Base-by-base conservation (phyloP, 1,140 invertebrate genomes). In the Rhyacophila brunnea region DNA sequence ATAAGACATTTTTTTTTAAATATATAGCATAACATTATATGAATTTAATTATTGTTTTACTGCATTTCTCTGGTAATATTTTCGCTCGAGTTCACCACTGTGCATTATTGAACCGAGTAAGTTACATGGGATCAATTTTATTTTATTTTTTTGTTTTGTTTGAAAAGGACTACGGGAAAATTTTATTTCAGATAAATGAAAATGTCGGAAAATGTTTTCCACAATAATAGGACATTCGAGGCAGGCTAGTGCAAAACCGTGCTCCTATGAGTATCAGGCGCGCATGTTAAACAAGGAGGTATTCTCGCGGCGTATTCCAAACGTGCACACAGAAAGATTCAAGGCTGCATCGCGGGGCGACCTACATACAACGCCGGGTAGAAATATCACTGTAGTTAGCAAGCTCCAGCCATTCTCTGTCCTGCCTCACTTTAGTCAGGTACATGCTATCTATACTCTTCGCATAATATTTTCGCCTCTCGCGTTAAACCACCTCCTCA, bases 321-420 rank as follows among this genome's bases (percentile, higher is more conserved):
- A 42, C 50, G 35, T 34, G 47, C 40, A 58, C 55, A 35, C 45
- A 48, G 43, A 32, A 46, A 64, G 40, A 64, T 60, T 60, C 62
- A 64, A 64, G 62, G 62, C 58, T 64, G 42, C 36, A 49, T 18
- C 38, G 44, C 36, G 40, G 28, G 19, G 52, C 60, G 60, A 62
- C 60, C 60, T 42, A 56, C 45, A 62, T 62, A 62, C 52, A 18
- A 44, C 60, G 54, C 43, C 49, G 49, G 45, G 49, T 61, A 53
- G 58, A 58, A 53, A 64, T 65, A 65, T 58, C 55, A 20, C n/a
- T 40, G 58, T 51, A 51, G 42, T 53, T 58, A 51, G 54, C 54
- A 55, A 61, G 43, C 54, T 35, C 58, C 57, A 36, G 55, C 63
- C 63, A 61, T 61, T 65, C 58, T 50, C 63, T 55, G 51, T 65